These are phyloP conservation scores for Dasyprocta punctata DNA, from an alignment of 2,113 vertebrate genomes.

Conservation along the genomic window DNA sequence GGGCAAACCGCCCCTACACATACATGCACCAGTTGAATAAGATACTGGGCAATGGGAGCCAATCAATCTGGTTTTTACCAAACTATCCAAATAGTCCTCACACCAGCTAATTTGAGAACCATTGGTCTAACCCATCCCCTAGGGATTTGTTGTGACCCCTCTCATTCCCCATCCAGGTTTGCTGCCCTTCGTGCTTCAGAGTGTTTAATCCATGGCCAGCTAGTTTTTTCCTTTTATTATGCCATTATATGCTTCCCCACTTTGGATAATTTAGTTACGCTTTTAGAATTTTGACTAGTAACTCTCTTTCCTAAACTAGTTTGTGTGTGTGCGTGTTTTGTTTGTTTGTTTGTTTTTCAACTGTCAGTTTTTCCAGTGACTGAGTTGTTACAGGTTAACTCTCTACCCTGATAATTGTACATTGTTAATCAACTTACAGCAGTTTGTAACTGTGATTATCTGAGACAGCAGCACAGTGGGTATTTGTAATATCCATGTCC, in stretches of 20 bases:
- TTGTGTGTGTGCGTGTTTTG: neutral
- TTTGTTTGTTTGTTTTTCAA: neutral
- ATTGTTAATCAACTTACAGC: neutral
- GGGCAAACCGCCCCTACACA: neutral
- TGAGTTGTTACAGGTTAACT: neutral
- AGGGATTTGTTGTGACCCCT: neutral
- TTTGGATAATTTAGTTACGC: neutral
- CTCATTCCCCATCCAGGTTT: neutral
- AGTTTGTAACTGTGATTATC: neutral
- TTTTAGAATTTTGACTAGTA: neutral
- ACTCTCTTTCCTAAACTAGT: neutral
- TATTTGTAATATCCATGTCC: neutral
- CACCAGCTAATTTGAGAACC: neutral
- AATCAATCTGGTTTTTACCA: neutral
- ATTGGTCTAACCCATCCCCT: neutral
- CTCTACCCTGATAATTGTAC: neutral
- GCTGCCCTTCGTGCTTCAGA: neutral
- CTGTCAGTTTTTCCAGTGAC: neutral
- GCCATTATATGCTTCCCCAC: neutral
- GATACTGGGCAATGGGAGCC: neutral
- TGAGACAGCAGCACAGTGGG: neutral
- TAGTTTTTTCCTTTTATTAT: neutral
- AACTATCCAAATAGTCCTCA: neutral
- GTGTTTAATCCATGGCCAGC: neutral
- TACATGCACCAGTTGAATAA: neutral